A percentile compares a stretch with the other conserved stretches of the same genome.
Conservation (phyloP, 2,797 vertebrate species). For the Gadopsis bispinosus region DNA sequence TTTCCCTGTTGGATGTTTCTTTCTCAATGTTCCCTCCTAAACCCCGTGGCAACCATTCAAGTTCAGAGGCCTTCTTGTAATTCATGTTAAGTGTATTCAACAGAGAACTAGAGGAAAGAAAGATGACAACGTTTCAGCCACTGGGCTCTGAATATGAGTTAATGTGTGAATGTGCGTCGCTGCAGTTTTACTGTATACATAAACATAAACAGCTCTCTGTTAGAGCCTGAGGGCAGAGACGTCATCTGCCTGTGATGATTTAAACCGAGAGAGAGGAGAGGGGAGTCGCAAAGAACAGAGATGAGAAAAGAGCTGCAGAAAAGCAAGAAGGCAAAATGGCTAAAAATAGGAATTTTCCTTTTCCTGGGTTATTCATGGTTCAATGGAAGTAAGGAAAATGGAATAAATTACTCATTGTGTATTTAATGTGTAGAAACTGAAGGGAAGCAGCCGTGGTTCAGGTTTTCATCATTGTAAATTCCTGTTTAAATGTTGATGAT, state of each 20-base stretch:
- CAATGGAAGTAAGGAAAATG: neutral
- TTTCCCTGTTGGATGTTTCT: conserved; percentile 12
- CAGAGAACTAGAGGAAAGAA: conserved; percentile 9
- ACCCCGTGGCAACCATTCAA: conserved; percentile 22
- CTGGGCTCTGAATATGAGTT: conserved; percentile 8
- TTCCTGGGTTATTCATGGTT: neutral
- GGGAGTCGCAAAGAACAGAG: conserved; percentile 1
- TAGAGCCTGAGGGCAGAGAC: conserved; percentile 5
- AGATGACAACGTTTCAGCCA: neutral
- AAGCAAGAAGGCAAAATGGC: neutral
- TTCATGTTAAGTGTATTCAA: conserved; percentile 20
- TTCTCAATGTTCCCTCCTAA: conserved; percentile 22
- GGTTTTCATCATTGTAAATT: too few relatives aligned
- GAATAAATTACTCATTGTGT: neutral
- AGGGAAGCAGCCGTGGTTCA: neutral
- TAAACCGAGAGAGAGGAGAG: neutral
- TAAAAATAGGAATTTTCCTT: neutral
- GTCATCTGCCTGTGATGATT: conserved; percentile 48
- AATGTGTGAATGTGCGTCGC: conserved; percentile 3
- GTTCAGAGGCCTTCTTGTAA: conserved; percentile 26
- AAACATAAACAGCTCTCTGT: conserved; percentile 53
- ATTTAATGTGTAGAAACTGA: neutral
- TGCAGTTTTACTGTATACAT: conserved; percentile 31
- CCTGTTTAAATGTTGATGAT: too few relatives aligned
- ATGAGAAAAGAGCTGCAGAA: neutral